Percentiles rank a stretch among this genome's conserved stretches.
Conservation (phyloP, 2,888 invertebrate genomes). For the Leucophenga maculata region DNA sequence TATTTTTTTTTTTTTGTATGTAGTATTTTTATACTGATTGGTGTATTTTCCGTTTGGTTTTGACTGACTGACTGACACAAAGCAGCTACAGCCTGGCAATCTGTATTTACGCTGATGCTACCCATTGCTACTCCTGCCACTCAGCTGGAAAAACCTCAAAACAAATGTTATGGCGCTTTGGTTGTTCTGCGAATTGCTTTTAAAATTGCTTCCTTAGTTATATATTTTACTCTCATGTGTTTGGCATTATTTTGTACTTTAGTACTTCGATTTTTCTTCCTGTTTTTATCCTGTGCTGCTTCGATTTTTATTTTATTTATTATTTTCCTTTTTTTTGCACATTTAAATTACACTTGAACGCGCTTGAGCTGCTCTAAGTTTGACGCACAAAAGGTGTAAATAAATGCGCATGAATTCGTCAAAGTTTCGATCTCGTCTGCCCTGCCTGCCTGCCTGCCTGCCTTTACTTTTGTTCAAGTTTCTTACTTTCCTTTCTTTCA, state of each 20-base stretch:
- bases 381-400: conserved; percentile 57
- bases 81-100: background rate
- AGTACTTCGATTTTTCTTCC: background rate
- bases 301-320: conserved; percentile 1
- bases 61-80: conserved; percentile 49
- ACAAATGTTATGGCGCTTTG: conserved; percentile 25
- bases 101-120: background rate
- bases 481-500: conserved; percentile 9
- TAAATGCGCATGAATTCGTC: conserved; percentile 60
- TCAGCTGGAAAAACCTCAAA: background rate
- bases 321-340: conserved; percentile 19
- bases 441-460: no score
- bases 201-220: conserved; percentile 21
- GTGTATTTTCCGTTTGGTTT: conserved; percentile 62
- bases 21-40: conserved; percentile 59
- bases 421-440: conserved; percentile 32
- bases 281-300: background rate
- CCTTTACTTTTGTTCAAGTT: background rate
- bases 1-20: conserved; percentile 35
- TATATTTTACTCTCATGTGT: background rate
- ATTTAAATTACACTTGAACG: conserved; percentile 28
- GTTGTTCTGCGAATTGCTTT: conserved; percentile 25
- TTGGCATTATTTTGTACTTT: background rate
- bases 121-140: background rate
- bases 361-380: background rate